Conservation (phyloP, 2,888 invertebrate genomes). For the Polymixis lichenea region DNA sequence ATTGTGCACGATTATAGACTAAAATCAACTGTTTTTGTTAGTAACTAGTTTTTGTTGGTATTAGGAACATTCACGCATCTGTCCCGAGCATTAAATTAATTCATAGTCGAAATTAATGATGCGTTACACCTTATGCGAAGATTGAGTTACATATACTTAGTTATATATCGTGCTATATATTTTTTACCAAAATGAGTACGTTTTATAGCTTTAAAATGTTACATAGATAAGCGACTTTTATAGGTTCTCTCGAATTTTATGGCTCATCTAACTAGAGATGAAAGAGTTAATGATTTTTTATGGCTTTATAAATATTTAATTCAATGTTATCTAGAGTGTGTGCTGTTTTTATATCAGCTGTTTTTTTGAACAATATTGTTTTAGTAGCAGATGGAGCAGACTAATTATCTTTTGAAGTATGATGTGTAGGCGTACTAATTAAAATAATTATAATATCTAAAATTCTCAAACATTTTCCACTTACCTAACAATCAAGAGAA, state of each 20-base stretch:
- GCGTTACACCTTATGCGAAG: constrained; percentile 15
- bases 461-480: constrained; percentile 55
- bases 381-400: background rate
- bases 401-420: background rate
- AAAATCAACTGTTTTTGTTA: constrained; percentile 66
- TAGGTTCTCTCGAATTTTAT: constrained; percentile 67
- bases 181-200: constrained; percentile 39
- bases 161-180: background rate
- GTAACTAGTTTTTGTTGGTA: constrained; percentile 58
- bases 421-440: background rate
- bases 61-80: constrained; percentile 44
- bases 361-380: constrained; percentile 24
- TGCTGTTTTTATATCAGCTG: constrained; percentile 25
- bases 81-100: constrained; percentile 33
- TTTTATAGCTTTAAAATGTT: constrained; percentile 58
- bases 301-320: constrained; percentile 57
- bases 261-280: constrained; percentile 63
- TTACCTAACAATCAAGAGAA: constrained; percentile 67
- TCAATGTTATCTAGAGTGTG: constrained; percentile 12
- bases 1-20: constrained; percentile 58
- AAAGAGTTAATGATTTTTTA: constrained; percentile 70
- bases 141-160: background rate
- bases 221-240: constrained; percentile 66
- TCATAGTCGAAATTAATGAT: constrained; percentile 34
- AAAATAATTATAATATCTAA: background rate